A percentile compares a stretch with the other conserved stretches of the same genome.
Conservation (phyloP, 2,797 vertebrate species). For the Lagothrix lagotricha region DNA sequence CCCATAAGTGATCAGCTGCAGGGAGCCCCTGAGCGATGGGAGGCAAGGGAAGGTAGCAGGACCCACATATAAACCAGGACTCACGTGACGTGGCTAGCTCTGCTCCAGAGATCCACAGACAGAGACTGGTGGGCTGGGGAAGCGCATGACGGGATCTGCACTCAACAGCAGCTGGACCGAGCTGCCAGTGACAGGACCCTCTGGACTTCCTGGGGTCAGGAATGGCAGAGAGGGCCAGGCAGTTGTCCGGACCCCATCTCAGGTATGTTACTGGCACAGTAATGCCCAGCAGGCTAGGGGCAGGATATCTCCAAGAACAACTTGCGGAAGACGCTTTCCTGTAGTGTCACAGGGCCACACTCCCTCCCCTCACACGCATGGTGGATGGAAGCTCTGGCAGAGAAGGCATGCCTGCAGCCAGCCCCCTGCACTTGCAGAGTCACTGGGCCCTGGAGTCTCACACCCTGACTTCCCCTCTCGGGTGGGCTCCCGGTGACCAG, state of each 20-base stretch:
- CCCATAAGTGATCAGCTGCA: background rate
- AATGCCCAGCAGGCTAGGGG: background rate
- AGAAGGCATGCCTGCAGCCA: background rate
- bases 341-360: background rate
- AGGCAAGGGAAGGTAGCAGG: background rate
- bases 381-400: background rate
- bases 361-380: background rate
- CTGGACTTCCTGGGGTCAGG: background rate
- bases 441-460: background rate
- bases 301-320: background rate
- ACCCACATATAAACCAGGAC: background rate
- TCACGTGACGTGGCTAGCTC: too few species aligned
- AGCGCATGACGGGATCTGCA: background rate
- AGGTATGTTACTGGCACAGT: background rate
- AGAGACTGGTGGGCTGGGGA: background rate
- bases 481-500: background rate
- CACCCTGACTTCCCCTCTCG: background rate
- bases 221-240: background rate
- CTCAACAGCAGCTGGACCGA: background rate
- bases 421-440: background rate
- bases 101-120: too few species aligned
- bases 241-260: background rate
- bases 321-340: background rate
- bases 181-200: too few species aligned
- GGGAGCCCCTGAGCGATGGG: background rate